These are phyloP conservation scores for Scophthalmus maximus DNA, from an alignment of 2,113 vertebrate species.

Conservation along the genomic window DNA sequence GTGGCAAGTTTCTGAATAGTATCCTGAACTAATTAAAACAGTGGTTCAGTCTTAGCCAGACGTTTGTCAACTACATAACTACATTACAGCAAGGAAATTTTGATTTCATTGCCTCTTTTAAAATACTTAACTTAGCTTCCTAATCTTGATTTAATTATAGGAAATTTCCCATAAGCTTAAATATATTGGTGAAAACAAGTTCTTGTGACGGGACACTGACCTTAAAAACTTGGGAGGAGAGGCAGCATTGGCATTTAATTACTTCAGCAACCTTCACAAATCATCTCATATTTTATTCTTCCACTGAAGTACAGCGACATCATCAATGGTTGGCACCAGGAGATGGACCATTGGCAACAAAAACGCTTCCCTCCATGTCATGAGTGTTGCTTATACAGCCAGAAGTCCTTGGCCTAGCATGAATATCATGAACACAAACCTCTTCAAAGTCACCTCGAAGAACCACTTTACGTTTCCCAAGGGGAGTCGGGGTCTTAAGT, in stretches of 20 bases:
- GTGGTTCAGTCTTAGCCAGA: background rate
- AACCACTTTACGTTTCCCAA: constrained; percentile 66
- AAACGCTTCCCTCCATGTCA: constrained; percentile 29
- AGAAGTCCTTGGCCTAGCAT: constrained; percentile 50
- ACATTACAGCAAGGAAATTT: background rate
- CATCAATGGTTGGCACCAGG: constrained; percentile 25
- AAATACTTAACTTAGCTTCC: background rate
- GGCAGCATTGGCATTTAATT: constrained; percentile 21
- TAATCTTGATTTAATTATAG: constrained; percentile 7
- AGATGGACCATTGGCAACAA: constrained; percentile 19
- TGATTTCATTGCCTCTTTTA: constrained; percentile 11
- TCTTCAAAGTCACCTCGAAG: constrained; percentile 71
- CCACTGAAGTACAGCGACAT: constrained; percentile 8
- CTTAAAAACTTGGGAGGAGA: constrained; percentile 4
- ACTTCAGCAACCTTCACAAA: constrained; percentile 13
- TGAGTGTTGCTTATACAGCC: constrained; percentile 25
- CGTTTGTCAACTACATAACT: background rate
- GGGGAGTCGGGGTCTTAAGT: constrained; percentile 53
- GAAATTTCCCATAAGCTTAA: constrained; percentile 10
- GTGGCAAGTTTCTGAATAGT: background rate
- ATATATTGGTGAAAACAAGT: constrained; percentile 10
- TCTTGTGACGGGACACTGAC: background rate
- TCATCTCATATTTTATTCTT: constrained; percentile 1
- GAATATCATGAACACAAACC: constrained; percentile 52
- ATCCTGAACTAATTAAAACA: constrained; percentile 1